phyloP scores from a whole-genome alignment of 2,113 vertebrate species.

The Gavia stellata region DNA sequence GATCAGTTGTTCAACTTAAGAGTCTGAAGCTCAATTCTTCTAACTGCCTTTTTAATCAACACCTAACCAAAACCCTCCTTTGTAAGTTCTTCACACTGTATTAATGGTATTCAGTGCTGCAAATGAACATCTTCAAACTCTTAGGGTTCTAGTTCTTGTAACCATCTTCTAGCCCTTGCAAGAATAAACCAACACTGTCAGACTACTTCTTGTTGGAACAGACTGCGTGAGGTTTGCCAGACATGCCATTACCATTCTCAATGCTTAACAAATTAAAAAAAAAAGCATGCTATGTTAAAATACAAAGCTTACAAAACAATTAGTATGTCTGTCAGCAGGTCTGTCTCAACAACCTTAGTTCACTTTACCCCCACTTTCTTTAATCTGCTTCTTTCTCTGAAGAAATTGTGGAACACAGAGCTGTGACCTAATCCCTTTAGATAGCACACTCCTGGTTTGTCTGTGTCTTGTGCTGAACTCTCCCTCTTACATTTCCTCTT shows the following conservation, averaged over 20 bases:
- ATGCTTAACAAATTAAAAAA: neutral
- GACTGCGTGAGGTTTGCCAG: neutral
- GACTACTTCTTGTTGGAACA: neutral
- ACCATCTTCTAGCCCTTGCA: neutral
- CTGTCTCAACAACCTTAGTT: neutral
- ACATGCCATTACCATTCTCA: neutral
- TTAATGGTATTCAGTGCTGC: neutral
- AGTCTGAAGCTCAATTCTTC: neutral
- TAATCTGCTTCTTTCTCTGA: neutral
- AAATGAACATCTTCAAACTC: neutral
- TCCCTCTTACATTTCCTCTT: neutral
- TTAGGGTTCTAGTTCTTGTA: neutral
- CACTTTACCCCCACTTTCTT: neutral
- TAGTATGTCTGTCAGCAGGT: neutral
- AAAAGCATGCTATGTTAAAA: neutral
- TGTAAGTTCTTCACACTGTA: neutral
- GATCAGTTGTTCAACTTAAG: neutral
- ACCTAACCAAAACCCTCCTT: neutral
- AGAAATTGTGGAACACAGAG: neutral
- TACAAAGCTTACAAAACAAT: neutral
- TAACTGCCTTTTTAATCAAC: neutral
- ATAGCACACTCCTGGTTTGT: rapidly evolving
- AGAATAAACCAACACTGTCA: neutral
- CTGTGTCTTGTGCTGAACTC: neutral
- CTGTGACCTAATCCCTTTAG: neutral